Evolutionary conservation across 2,797 vertebrate genomes (phyloP), one percentile per base, ranked within the genome.

Genomic region (Neosilurus mollespiculum): DNA sequence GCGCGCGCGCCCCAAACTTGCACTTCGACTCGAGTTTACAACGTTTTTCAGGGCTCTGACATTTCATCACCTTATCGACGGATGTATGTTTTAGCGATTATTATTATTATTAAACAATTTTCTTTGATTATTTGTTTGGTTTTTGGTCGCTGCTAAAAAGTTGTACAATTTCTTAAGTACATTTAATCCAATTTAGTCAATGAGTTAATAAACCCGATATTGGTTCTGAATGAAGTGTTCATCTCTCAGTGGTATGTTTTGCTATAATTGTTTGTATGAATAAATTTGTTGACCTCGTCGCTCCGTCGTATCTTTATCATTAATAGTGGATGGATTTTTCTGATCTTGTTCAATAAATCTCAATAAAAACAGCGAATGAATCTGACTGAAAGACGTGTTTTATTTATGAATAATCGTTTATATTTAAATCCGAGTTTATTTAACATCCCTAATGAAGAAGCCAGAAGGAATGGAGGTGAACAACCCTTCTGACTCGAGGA

Each of bases 331-430:
- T 83, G 81, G 34, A 78, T 66, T 83, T 65, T 67, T 78, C 64
- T 69, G 64, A 70, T 78, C 54, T 77, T 83, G 62, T 78, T 83
- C 73, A 70, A 83, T 78, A 83, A 83, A 78, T 16, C 75, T 62
- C 58, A 77, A 77, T 61, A 59, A 77, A 76, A 37, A 43, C 75
- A 77, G 12, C 8, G 22, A 78, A 78, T 78, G 22, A 62, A 20
- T 71, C 56, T 62, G 75, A 22, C 26, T 78, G 34, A n/a, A 49
- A 24, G 20, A 43, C 9, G 7, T 62, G 11, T n/a, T n/a, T 78
- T 59, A 26, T 73, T 73, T 26, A 26, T 9, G 14, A n/a, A 51
- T 12, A n/a, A 3, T 56, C 26, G 10, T 56, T 56, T 5, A 30
- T 16, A 30, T 0, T 37, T 30, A 9, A 34, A 37, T 43, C 18